A percentile compares a stretch with the other conserved stretches of the same genome.
phyloP scores from a whole-genome alignment of 2,797 vertebrate genomes.

The Lerista edwardsae region DNA sequence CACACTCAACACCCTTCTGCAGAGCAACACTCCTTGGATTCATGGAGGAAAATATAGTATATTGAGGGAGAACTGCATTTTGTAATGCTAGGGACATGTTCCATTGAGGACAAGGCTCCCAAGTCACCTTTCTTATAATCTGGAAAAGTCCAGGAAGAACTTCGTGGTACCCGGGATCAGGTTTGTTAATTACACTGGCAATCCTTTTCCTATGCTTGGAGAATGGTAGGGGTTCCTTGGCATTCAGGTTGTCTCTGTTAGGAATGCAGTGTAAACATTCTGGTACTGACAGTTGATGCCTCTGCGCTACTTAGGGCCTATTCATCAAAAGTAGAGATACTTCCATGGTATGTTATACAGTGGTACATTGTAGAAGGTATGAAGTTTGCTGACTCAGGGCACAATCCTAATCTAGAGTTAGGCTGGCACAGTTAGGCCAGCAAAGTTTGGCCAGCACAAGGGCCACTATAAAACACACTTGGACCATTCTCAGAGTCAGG shows the following conservation, averaged over 20 bases:
- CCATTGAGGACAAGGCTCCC: background rate
- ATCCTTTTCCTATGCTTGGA: background rate
- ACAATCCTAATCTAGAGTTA: too few species aligned
- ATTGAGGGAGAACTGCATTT: background rate
- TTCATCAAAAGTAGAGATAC: background rate
- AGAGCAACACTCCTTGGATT: constrained; percentile 30
- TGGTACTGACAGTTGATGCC: background rate
- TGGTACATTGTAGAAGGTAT: background rate
- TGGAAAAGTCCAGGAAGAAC: background rate
- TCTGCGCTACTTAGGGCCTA: background rate
- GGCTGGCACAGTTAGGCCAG: too few species aligned
- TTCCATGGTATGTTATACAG: background rate
- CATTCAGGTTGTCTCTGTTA: background rate
- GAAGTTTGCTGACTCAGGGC: background rate
- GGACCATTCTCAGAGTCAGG: too few species aligned
- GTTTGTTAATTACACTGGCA: background rate
- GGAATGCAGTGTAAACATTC: background rate
- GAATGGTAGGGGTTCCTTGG: background rate
- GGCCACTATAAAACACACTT: too few species aligned
- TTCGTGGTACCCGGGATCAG: background rate
- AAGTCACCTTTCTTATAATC: background rate
- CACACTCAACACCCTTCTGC: background rate
- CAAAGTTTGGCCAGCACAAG: too few species aligned
- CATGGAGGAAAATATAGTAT: background rate
- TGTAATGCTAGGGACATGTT: too few species aligned